These are phyloP conservation scores for Sphaeridia pumilis DNA, from an alignment of 2,888 invertebrate genomes.

Conservation along the genomic window DNA sequence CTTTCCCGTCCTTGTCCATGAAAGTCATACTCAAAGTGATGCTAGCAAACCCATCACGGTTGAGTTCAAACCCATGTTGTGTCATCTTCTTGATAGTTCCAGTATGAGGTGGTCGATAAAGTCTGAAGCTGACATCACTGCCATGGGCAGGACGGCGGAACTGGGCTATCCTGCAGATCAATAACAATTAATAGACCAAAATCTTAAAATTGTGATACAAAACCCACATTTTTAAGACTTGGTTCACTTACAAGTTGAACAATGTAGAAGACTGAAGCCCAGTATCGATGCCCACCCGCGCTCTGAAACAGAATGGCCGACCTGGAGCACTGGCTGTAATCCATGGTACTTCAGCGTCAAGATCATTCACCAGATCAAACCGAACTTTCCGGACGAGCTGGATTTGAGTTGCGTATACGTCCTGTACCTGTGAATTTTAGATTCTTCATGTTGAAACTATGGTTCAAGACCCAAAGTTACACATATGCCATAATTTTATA, in stretches of 20 bases:
- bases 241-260: constrained; percentile 11
- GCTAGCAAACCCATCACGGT: constrained; percentile 4
- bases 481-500: too few species aligned
- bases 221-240: too few species aligned
- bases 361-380: constrained; percentile 10
- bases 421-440: constrained; percentile 6
- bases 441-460: too few species aligned
- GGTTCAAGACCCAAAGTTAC: too few species aligned
- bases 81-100: not conserved
- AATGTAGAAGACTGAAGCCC: constrained; percentile 2
- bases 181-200: not conserved
- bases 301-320: constrained; percentile 1
- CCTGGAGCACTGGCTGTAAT: not conserved
- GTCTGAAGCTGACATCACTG: constrained; percentile 1
- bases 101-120: constrained; percentile 5
- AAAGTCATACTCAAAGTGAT: constrained; percentile 4
- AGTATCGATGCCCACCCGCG: constrained; percentile 4
- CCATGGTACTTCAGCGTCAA: constrained; percentile 7
- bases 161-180: constrained; percentile 7
- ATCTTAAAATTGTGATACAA: too few species aligned
- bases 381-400: constrained; percentile 8
- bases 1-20: not conserved
- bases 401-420: constrained; percentile 1
- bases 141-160: not conserved
- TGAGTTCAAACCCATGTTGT: not conserved